phyloP scores from a whole-genome alignment of 2,113 vertebrate species.

The Origma solitaria region DNA sequence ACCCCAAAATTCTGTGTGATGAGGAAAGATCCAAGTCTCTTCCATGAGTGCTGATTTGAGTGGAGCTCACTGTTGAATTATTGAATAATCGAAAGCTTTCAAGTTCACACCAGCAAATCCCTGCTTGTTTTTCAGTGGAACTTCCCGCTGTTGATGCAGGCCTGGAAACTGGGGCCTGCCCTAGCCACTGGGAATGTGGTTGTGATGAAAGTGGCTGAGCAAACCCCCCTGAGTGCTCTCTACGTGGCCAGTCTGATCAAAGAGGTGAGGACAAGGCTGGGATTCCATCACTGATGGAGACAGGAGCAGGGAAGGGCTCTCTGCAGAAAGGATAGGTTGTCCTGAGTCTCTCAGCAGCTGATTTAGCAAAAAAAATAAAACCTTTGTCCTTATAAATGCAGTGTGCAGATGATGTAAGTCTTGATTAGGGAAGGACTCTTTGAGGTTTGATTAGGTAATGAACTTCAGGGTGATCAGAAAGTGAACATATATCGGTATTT shows the following conservation, averaged over 20 bases:
- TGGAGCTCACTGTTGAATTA: not conserved
- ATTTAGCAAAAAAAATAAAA: not conserved
- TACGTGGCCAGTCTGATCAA: slow-evolving; percentile 89
- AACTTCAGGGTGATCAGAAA: not conserved
- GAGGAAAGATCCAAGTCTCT: not conserved
- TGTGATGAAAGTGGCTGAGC: slow-evolving; percentile 95
- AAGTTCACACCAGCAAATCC: not conserved
- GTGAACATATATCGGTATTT: not conserved
- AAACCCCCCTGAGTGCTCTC: slow-evolving; percentile 90
- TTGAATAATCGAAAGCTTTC: not conserved
- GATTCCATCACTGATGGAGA: not conserved
- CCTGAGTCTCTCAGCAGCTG: not conserved
- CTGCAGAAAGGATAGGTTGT: not conserved
- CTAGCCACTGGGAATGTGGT: slow-evolving; percentile 93
- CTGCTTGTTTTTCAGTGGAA: slow-evolving; percentile 83
- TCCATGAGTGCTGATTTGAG: not conserved
- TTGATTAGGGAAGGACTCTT: not conserved
- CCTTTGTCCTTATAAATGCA: not conserved
- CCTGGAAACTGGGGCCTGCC: slow-evolving; percentile 94
- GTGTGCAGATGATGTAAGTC: not conserved
- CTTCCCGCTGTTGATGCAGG: slow-evolving; percentile 93
- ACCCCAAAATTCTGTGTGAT: not conserved
- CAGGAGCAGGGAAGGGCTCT: not conserved
- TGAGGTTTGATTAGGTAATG: not conserved
- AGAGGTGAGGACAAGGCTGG: slow-evolving; percentile 75